Evolutionary conservation across 2,797 vertebrate species (phyloP), one percentile per base, ranked within the genome.

Genomic region (Vespertilio murinus): DNA sequence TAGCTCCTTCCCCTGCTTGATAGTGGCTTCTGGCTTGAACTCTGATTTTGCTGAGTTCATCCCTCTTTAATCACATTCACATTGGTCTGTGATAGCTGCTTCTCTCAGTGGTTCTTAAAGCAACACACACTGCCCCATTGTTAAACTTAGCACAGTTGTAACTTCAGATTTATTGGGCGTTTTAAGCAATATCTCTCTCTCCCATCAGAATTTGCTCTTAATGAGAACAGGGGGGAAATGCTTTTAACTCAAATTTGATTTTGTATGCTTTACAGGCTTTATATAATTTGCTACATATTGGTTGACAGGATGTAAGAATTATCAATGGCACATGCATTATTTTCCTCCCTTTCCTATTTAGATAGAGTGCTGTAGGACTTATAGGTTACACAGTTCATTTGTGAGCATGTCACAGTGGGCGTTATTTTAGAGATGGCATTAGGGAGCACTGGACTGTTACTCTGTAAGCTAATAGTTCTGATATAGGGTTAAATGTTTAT

Each of bases 71-170:
- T 10, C 13, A 6, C 0, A 59, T 38, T 71, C n/a, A 5, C 1
- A 4, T 22, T 33, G 6, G n/a, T 30, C 11, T 0, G 2, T 7
- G 6, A 42, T 70, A 18, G 8, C 3, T 16, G 0, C 9, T 16
- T 52, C 17, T 59, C 30, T 38, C 33, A 25, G 0, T 23, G 12
- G 2, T 45, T 22, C 25, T 59, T 9, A 56, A 61, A 67, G 16
- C 2, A 18, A 4, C n/a, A 59, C 49, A n/a, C 38, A 20, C 3
- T 67, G 69, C 28, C 81, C 28, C 40, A 3, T 16, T 9, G 38
- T 13, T 18, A 59, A 70, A 22, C 22, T 81, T n/a, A 35, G 4
- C 18, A n/a, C 28, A n/a, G 6, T 9, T 67, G n/a, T 6, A 13
- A 54, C 9, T 45, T 92, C 49, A 47, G 64, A 64, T 45, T 45